These are phyloP conservation scores for Orthosia cruda DNA, from an alignment of 2,888 invertebrate genomes.

Conservation along the genomic window DNA sequence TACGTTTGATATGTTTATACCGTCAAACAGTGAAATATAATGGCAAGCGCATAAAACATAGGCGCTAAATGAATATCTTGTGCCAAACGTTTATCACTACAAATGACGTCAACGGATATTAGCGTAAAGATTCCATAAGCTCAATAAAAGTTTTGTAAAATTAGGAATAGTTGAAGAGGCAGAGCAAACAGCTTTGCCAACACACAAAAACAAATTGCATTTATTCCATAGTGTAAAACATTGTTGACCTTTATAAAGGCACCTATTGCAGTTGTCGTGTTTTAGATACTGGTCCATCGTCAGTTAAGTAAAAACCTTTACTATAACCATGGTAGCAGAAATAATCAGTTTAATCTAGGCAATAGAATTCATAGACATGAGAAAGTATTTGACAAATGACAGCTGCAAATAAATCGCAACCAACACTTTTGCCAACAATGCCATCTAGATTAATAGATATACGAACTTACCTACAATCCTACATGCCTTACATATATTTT, in stretches of 20 bases:
- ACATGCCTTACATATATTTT: neutral
- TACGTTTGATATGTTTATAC: conserved; percentile 19
- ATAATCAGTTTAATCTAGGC: conserved; percentile 12
- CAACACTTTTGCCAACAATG: neutral
- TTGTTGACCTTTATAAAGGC: neutral
- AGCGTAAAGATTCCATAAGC: conserved; percentile 9
- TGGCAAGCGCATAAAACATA: conserved; percentile 26
- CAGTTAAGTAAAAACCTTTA: too few species aligned
- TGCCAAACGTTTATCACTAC: conserved; percentile 52
- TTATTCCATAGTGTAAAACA: neutral
- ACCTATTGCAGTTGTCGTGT: neutral
- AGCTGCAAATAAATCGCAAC: neutral
- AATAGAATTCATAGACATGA: neutral
- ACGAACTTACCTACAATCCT: too few species aligned
- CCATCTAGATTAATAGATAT: neutral
- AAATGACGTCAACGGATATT: conserved; percentile 48
- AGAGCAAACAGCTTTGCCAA: neutral
- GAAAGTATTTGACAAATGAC: conserved; percentile 8
- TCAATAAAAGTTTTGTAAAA: conserved; percentile 11
- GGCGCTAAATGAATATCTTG: conserved; percentile 33
- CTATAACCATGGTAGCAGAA: neutral
- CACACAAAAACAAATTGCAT: neutral
- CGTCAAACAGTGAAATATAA: conserved; percentile 28
- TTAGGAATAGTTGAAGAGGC: conserved; percentile 4
- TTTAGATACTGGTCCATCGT: too few species aligned